Evolutionary conservation across 2,797 vertebrate species (phyloP).

Genomic region (Scyliorhinus canicula): DNA sequence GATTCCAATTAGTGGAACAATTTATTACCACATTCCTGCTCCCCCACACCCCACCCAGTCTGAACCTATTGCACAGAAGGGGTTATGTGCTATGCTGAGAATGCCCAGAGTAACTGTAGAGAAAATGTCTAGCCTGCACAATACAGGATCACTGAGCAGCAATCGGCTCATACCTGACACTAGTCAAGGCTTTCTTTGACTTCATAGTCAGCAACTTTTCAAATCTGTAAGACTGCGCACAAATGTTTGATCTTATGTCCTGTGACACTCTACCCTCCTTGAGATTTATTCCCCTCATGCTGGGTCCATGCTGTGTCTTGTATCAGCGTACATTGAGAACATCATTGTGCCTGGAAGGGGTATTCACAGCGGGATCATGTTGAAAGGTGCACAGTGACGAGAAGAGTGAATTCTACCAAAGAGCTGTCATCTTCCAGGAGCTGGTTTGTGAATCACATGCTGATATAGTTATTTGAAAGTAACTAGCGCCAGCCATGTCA

Average conservation of each 20-base stretch:
- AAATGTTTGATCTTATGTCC: neutral
- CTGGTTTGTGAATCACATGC: neutral
- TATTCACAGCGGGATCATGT: neutral
- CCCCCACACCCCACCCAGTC: neutral
- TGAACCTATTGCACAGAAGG: neutral
- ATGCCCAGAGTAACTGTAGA: neutral
- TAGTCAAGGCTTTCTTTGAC: neutral
- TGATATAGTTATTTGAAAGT: neutral
- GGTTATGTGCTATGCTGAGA: neutral
- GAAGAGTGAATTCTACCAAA: neutral
- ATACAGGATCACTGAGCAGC: neutral
- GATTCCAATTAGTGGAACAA: neutral
- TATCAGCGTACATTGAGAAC: neutral
- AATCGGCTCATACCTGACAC: neutral
- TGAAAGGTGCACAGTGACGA: neutral
- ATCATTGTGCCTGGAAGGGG: neutral
- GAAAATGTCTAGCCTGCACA: neutral
- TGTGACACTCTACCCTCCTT: neutral
- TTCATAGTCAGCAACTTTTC: neutral
- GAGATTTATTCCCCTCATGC: neutral
- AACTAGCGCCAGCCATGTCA: neutral
- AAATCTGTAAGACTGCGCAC: neutral
- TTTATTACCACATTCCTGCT: neutral
- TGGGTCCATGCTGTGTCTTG: too few relatives aligned
- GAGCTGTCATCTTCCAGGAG: neutral